Conservation (phyloP, 2,113 vertebrate species). For the Oryzias melastigma region DNA sequence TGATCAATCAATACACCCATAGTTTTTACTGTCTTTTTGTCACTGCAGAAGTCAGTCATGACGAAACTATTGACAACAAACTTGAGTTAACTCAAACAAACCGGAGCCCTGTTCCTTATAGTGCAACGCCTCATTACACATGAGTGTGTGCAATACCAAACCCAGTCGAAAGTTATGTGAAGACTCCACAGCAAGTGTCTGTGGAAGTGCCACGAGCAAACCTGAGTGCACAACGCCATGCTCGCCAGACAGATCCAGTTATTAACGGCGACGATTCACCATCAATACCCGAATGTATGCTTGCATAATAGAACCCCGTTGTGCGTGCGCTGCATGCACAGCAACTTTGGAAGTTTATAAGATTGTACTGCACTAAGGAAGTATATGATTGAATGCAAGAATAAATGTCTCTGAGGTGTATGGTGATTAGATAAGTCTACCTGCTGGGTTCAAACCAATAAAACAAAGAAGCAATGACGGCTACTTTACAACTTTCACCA, state of each 20-base stretch:
- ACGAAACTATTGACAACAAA: not conserved
- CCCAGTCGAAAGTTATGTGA: slow-evolving; percentile 11
- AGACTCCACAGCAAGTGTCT: slow-evolving; percentile 27
- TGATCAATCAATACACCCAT: slow-evolving; percentile 5
- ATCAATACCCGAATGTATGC: slow-evolving; percentile 34
- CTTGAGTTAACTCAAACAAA: slow-evolving; percentile 16
- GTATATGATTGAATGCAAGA: too few species aligned
- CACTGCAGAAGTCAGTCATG: too few species aligned
- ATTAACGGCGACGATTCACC: slow-evolving; percentile 25
- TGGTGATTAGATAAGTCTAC: not conserved
- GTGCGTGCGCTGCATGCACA: slow-evolving; percentile 37
- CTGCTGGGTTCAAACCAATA: slow-evolving; percentile 36
- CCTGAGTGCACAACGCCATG: slow-evolving; percentile 28
- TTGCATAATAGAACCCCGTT: slow-evolving; percentile 63
- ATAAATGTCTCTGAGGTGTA: too few species aligned
- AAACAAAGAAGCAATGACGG: slow-evolving; percentile 17
- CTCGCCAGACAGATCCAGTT: slow-evolving; percentile 38
- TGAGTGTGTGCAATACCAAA: slow-evolving; percentile 29
- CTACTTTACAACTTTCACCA: slow-evolving; percentile 36
- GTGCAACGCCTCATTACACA: not conserved
- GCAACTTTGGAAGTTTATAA: slow-evolving; percentile 3
- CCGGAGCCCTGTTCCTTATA: slow-evolving; percentile 6
- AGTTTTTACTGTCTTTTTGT: too few species aligned
- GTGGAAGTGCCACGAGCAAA: slow-evolving; percentile 11
- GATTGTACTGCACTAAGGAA: slow-evolving; percentile 18